Percentiles rank a stretch among this genome's conserved stretches.
phyloP scores from a whole-genome alignment of 1,140 invertebrate species.

The Drosophila busckii region DNA sequence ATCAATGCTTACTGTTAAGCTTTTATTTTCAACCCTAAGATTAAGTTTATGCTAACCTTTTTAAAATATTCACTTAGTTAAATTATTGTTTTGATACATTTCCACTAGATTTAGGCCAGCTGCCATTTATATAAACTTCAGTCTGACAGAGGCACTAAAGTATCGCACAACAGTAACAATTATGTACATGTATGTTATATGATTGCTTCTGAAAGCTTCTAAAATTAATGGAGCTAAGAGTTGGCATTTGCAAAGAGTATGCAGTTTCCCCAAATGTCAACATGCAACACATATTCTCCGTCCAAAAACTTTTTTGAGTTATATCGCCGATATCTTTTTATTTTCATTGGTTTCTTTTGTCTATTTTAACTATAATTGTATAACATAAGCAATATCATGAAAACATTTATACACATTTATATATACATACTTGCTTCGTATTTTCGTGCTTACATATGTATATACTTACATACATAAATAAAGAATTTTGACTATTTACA shows the following conservation, averaged over 20 bases:
- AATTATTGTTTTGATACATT: conserved; percentile 18
- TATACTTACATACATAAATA: conserved; percentile 25
- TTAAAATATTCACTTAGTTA: conserved; percentile 24
- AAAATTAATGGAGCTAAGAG: conserved; percentile 12
- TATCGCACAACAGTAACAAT: neutral
- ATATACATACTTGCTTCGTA: conserved; percentile 15
- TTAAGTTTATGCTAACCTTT: conserved; percentile 14
- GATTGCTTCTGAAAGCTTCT: conserved; percentile 12
- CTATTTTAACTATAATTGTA: conserved; percentile 8
- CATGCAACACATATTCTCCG: conserved; percentile 20
- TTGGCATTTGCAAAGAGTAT: conserved; percentile 2
- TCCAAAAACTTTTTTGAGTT: conserved; percentile 18
- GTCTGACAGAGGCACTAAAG: neutral
- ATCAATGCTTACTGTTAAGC: conserved; percentile 21
- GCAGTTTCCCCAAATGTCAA: conserved; percentile 3
- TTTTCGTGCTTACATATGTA: conserved; percentile 5
- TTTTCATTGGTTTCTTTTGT: neutral
- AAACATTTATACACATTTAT: conserved; percentile 5
- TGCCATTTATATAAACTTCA: neutral
- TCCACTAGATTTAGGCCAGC: conserved; percentile 9
- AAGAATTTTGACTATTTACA: conserved; percentile 10
- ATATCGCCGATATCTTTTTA: too few relatives aligned
- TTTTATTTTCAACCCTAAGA: conserved; percentile 29
- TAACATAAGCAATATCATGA: neutral
- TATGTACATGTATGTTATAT: too few relatives aligned